Conservation (phyloP, 2,888 invertebrate genomes). For the Galeruca laticollis region DNA sequence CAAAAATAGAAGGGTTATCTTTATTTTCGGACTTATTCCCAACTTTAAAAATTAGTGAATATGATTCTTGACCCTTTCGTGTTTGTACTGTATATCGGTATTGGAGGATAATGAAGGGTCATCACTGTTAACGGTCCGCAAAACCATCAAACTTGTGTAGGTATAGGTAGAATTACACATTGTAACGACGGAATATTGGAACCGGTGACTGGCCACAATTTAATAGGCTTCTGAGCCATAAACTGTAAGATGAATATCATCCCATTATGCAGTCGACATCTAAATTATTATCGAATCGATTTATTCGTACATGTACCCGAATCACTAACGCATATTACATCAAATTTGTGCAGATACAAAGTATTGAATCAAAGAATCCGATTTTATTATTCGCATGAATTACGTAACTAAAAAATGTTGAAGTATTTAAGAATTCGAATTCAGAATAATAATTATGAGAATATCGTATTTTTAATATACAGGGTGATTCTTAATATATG, state of each 20-base stretch:
- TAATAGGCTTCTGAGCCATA: conserved; percentile 54
- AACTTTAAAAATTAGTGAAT: too few relatives aligned
- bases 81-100: conserved; percentile 23
- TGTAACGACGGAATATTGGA: conserved; percentile 36
- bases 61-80: too few relatives aligned
- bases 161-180: conserved; percentile 35
- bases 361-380: too few relatives aligned
- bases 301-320: conserved; percentile 4
- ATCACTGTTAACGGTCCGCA: conserved; percentile 38
- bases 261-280: conserved; percentile 28
- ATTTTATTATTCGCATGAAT: too few relatives aligned
- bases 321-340: neutral
- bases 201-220: conserved; percentile 42
- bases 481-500: too few relatives aligned
- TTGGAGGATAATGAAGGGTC: conserved; percentile 34
- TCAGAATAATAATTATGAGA: too few relatives aligned
- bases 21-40: too few relatives aligned
- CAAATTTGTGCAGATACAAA: too few relatives aligned
- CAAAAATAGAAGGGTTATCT: too few relatives aligned
- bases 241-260: conserved; percentile 54
- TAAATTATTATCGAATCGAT: conserved; percentile 26
- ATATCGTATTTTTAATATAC: too few relatives aligned
- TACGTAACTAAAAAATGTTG: too few relatives aligned
- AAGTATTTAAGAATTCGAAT: too few relatives aligned
- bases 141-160: conserved; percentile 11